Evolutionary conservation across 2,888 invertebrate species (phyloP), one percentile per base, ranked within the genome.

Genomic region (Cheilosia impressa): DNA sequence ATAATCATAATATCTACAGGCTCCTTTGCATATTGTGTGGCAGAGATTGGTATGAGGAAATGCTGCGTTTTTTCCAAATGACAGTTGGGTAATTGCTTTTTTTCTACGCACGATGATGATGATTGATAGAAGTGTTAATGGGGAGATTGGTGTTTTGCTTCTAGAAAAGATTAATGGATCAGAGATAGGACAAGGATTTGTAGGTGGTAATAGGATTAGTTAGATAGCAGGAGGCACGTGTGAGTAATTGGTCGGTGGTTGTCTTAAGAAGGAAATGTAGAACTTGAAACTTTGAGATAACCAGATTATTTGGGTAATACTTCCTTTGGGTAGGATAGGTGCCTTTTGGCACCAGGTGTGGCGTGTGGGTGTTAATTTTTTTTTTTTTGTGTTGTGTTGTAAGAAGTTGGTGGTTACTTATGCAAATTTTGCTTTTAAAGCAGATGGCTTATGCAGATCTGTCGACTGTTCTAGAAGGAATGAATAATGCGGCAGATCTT

Each of bases 151-250:
- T 58, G 66, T 45, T 24, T 38, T 45, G 13, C n/a, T 19, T 69
- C n/a, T 57, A 7, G 31, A 41, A 58, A 75, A 69, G 73, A 84
- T 84, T 79, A 79, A 84, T 84, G 57, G 52, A 73, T 71, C 58
- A 31, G 27, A 52, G 45, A 38, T 63, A 75, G 58, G 65, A 69
- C 43, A 68, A 63, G 47, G 27, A 75, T 79, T 84, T 84, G 79
- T 75, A 63, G 83, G 79, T 75, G 83, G 79, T 83, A 84, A 84
- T 79, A 84, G 83, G 83, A 84, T 84, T 84, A 84, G 24, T 52
- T 38, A 58, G 43, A 62, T 60, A 57, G 43, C 50, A 45, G 58
- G 50, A 45, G 50, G 41, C 69, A 62, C 62, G 62, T 50, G 63
- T 41, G 34, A 22, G 24, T 19, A 50, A 38, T 27, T 10, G 10